Percentiles rank a stretch among this genome's conserved stretches.
These are phyloP conservation scores for Mellilla xanthometata DNA, from an alignment of 2,888 invertebrate species.

Conservation along the genomic window DNA sequence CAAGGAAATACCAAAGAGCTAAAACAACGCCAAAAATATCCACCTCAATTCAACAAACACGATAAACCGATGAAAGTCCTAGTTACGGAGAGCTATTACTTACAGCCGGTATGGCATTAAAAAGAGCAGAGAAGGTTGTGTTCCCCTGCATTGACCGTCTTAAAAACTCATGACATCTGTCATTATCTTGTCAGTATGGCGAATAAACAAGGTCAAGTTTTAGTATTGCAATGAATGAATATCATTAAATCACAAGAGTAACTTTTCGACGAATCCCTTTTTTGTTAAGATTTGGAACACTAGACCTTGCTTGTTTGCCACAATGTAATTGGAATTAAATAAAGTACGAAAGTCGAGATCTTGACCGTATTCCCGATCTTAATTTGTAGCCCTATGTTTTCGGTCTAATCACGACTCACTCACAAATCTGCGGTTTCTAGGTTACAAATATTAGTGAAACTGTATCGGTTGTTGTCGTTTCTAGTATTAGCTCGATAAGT, in stretches of 20 bases:
- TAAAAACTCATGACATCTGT: constrained; percentile 2
- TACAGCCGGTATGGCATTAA: constrained; percentile 19
- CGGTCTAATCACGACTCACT: constrained; percentile 43
- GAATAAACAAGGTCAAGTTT: too few species aligned
- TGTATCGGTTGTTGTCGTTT: constrained; percentile 28
- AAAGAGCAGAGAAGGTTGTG: constrained; percentile 11
- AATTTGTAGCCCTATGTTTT: constrained; percentile 44
- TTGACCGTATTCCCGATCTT: constrained; percentile 35
- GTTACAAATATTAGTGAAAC: constrained; percentile 30
- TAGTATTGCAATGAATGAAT: too few species aligned
- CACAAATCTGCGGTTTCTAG: constrained; percentile 41
- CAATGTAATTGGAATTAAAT: constrained; percentile 17
- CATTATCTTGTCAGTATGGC: too few species aligned
- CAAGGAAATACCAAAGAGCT: constrained; percentile 59
- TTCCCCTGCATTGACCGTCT: too few species aligned
- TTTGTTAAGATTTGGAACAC: constrained; percentile 2
- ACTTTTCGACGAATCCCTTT: background rate
- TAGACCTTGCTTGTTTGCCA: constrained; percentile 11
- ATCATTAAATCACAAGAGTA: too few species aligned
- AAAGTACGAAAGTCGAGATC: constrained; percentile 23
- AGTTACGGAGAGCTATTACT: too few species aligned
- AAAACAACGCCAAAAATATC: constrained; percentile 63
- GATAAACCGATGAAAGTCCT: constrained; percentile 34
- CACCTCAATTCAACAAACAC: constrained; percentile 44
- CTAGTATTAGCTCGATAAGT: constrained; percentile 17